Conservation (phyloP, 2,113 vertebrate genomes). For the Etheostoma cragini region DNA sequence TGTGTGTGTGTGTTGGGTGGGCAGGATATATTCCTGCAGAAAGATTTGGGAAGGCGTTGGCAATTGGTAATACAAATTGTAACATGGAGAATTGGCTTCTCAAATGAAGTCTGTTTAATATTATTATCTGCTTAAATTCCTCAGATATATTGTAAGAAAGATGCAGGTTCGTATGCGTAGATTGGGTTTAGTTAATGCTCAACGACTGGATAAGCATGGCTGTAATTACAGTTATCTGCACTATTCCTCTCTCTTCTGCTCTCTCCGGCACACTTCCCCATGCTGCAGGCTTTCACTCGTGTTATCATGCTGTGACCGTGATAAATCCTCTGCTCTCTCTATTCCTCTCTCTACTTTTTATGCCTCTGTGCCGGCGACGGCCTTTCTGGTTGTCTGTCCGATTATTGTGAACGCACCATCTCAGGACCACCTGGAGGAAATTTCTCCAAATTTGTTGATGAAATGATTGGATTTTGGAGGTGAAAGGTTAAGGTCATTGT, state of each 20-base stretch:
- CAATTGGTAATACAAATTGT: too few relatives aligned
- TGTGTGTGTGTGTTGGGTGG: too few relatives aligned
- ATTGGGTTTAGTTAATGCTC: constrained; percentile 13
- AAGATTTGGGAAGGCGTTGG: too few relatives aligned
- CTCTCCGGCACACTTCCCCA: constrained; percentile 7
- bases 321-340: constrained; percentile 4
- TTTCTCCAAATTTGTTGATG: too few relatives aligned
- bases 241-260: constrained; percentile 26
- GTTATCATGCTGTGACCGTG: not conserved
- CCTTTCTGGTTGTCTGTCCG: too few relatives aligned
- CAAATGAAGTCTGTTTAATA: not conserved
- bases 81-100: not conserved
- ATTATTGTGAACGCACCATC: too few relatives aligned
- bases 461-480: too few relatives aligned
- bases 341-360: not conserved
- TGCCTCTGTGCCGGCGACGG: too few relatives aligned
- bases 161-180: not conserved
- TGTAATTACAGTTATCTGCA: constrained; percentile 46
- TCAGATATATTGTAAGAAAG: not conserved
- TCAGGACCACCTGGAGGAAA: too few relatives aligned
- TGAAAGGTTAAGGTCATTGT: too few relatives aligned
- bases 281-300: constrained; percentile 12
- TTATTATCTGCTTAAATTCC: not conserved
- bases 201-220: constrained; percentile 23
- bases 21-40: too few relatives aligned